Base-by-base conservation (phyloP, 2,888 invertebrate genomes). In the Plagodis pulveraria region DNA sequence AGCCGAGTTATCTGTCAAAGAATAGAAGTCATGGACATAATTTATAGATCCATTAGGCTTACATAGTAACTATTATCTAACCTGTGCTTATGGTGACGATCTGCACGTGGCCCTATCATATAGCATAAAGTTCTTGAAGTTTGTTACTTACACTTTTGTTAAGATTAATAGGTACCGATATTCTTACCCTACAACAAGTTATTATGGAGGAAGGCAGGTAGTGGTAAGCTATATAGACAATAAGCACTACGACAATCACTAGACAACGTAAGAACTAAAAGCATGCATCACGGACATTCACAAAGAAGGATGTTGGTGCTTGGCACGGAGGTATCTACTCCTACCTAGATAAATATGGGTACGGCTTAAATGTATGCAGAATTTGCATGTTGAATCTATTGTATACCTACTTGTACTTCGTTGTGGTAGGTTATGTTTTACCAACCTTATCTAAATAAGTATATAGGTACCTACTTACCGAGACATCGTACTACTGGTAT, bases 281-380 rank as follows among this genome's bases (percentile, higher is more conserved):
- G 62, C 70, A 71, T 77, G 75, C 74, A 65, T 68, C 59, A 71
- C 63, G 55, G 65, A 72, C 72, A 62, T 67, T 69, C 66, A 76
- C 71, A 71, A 67, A 76, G 62, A 69, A 67, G 66, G 71, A 72
- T 69, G 61, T 74, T 73, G 70, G 74, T 77, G 77, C 78, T 61
- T 72, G 76, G 74, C 72, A 72, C 80, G 78, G 78, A 79, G 77
- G 74, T 70, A 36, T 40, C 38, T 47, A 58, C 12, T 10, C 11
- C 36, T 12, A 49, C 12, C 34, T 40, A 40, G 10, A 10, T 36
- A 9, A 22, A 8, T 9, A 36, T 36, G 6, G 36, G 36, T 40
- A 40, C 8, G 40, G 10, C 40, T 10, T 10, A 40, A 34, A 46
- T 46, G 46, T 50, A 41, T 52, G 50, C 42, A 46, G 12, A n/a